phyloP scores from a whole-genome alignment of 2,113 vertebrate species.

The Delphinapterus leucas region DNA sequence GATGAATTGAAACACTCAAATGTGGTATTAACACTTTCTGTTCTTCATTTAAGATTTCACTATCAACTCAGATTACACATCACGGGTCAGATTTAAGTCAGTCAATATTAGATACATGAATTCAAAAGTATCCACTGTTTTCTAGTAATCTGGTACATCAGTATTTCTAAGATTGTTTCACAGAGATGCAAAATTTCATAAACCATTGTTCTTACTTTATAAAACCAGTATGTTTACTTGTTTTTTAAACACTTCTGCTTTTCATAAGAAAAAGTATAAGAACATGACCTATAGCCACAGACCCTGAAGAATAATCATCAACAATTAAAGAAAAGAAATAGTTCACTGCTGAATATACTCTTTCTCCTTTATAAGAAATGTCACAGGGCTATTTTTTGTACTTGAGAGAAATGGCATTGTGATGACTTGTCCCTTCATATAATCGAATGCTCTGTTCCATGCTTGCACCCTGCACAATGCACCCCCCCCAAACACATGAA shows the following conservation, averaged over 20 bases:
- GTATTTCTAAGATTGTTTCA: conserved; percentile 47
- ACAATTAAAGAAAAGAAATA: background rate
- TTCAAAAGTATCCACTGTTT: conserved; percentile 71
- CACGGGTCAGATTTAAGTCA: conserved; percentile 73
- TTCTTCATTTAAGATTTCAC: conserved; percentile 69
- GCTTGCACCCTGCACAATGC: background rate
- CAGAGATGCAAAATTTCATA: background rate
- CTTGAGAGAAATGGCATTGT: background rate
- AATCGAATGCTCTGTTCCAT: background rate
- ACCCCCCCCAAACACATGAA: background rate
- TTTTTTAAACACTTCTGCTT: background rate
- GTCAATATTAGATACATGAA: conserved; percentile 73
- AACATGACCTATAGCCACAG: background rate
- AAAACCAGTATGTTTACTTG: background rate
- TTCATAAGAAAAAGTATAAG: conserved; percentile 27
- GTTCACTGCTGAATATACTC: conserved; percentile 22
- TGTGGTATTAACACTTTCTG: conserved; percentile 63
- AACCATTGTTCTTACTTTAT: conserved; percentile 29
- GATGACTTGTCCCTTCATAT: background rate
- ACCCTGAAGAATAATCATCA: background rate
- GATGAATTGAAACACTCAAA: conserved; percentile 63
- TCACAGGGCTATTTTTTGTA: background rate
- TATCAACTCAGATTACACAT: conserved; percentile 69
- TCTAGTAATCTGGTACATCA: conserved; percentile 66
- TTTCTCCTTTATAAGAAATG: conserved; percentile 39